Conservation (phyloP, 2,797 vertebrate genomes). For the Anas flavirostris region DNA sequence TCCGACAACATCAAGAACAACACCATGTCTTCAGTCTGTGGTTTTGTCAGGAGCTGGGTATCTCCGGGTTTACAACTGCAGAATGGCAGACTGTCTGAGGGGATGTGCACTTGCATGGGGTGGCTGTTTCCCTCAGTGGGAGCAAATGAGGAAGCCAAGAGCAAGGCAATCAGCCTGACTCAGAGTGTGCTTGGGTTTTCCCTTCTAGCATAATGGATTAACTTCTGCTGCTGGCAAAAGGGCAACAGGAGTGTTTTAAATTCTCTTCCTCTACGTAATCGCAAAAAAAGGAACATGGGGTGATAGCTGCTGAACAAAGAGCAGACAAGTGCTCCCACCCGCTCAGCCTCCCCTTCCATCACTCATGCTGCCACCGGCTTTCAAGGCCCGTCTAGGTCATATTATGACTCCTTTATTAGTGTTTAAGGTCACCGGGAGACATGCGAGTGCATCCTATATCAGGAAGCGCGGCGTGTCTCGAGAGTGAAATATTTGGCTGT, state of each 20-base stretch:
- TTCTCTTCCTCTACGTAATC: conserved; percentile 35
- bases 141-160: background rate
- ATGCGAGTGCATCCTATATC: conserved; percentile 91
- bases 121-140: background rate
- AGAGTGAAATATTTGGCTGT: conserved; percentile 87
- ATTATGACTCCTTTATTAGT: conserved; percentile 89
- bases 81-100: fast-evolving
- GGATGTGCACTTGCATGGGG: background rate
- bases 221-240: conserved; percentile 26
- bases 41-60: background rate
- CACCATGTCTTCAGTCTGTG: background rate
- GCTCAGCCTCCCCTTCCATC: conserved; percentile 36
- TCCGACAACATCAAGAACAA: fast-evolving
- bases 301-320: conserved; percentile 56
- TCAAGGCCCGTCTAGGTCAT: conserved; percentile 77
- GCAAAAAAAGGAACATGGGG: conserved; percentile 41
- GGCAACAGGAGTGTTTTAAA: conserved; percentile 25
- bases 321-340: conserved; percentile 57
- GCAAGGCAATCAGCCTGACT: background rate
- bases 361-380: conserved; percentile 53
- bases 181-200: background rate
- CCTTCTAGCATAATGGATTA: background rate
- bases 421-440: conserved; percentile 89
- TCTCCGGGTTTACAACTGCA: background rate
- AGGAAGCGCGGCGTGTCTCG: conserved; percentile 86